Conservation (phyloP, 2,888 invertebrate species). For the Clivina fossor region DNA sequence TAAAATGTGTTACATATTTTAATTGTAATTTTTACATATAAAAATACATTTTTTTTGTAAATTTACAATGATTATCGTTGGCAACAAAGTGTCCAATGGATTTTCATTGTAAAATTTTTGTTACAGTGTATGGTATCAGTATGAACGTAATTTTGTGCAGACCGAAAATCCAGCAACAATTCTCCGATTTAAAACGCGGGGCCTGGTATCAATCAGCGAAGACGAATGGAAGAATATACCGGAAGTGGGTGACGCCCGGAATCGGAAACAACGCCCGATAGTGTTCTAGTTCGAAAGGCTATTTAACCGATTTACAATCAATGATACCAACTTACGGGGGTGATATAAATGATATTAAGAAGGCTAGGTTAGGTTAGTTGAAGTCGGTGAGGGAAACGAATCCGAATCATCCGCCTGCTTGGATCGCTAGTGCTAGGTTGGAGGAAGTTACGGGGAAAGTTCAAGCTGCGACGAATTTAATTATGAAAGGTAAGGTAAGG, state of each 20-base stretch:
- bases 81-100: no score
- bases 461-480: constrained; percentile 93
- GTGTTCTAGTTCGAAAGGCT: constrained; percentile 93
- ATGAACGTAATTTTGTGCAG: constrained; percentile 49
- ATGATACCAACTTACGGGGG: constrained; percentile 99
- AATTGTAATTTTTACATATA: constrained; percentile 6
- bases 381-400: constrained; percentile 98
- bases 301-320: constrained; percentile 96
- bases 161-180: constrained; percentile 99
- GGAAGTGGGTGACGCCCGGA: constrained; percentile 98
- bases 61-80: no score
- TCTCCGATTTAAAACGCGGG: constrained; percentile 95
- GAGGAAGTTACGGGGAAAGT: constrained; percentile 98
- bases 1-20: no score
- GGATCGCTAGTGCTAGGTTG: constrained; percentile 97
- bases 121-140: not conserved
- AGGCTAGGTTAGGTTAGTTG: constrained; percentile 87
- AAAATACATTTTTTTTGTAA: no score
- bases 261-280: constrained; percentile 97
- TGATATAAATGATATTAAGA: constrained; percentile 97
- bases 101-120: no score
- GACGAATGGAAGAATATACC: constrained; percentile 98
- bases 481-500: constrained; percentile 96
- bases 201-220: constrained; percentile 76
- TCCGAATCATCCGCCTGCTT: constrained; percentile 98